phyloP scores from a whole-genome alignment of 2,888 invertebrate species.

The Sarcophaga rosellei region DNA sequence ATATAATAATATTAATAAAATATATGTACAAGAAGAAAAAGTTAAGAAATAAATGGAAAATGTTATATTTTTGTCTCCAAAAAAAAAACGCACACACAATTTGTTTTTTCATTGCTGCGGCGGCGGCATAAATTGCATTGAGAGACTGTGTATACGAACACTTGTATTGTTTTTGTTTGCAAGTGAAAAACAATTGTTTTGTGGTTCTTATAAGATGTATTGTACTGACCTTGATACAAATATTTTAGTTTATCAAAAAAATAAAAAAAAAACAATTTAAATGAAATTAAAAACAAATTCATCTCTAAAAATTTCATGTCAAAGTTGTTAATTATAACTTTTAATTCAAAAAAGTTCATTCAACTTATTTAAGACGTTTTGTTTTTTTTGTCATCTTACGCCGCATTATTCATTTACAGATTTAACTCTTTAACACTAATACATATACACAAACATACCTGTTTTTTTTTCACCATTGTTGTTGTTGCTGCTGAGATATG shows the following conservation, averaged over 20 bases:
- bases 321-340: slow-evolving; percentile 2
- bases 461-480: background rate
- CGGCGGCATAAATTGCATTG: no score
- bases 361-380: slow-evolving; percentile 51
- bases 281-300: background rate
- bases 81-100: no score
- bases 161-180: no score
- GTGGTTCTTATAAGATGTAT: background rate
- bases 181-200: slow-evolving; percentile 8
- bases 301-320: background rate
- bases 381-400: slow-evolving; percentile 6
- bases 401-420: slow-evolving; percentile 16
- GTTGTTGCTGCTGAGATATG: slow-evolving; percentile 1
- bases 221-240: slow-evolving; percentile 58
- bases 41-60: no score
- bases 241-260: slow-evolving; percentile 22
- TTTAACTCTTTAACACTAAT: background rate
- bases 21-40: no score
- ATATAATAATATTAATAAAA: no score
- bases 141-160: no score
- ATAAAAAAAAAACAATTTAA: background rate
- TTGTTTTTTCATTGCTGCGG: no score
- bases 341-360: slow-evolving; percentile 51
- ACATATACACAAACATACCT: slow-evolving; percentile 11
- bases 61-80: no score